Evolutionary conservation across 2,888 invertebrate genomes (phyloP), one percentile per base, ranked within the genome.

Genomic region (Polydrusus tereticollis): DNA sequence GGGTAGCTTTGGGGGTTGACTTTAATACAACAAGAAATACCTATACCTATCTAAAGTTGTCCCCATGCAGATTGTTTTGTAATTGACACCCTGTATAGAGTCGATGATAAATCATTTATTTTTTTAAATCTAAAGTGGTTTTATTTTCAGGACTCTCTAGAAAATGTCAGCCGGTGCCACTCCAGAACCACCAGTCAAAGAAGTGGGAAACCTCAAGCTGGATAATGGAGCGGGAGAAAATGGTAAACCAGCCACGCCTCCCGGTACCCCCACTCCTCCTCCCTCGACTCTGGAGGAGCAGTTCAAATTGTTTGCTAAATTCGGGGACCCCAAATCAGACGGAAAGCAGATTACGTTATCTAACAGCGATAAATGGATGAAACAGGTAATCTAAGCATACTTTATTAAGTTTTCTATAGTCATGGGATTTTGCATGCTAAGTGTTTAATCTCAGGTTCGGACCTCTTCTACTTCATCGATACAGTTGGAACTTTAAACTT

Each of bases 341-440:
- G 96, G 96, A 0, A 94, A 93, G 84, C 88, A 89, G 64, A 94
- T 96, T 75, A 95, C 95, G 0, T 88, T 96, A 8, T 94, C 95
- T 7, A 96, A 96, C 85, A 95, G 95, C 82, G 96, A 96, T 85
- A 96, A 96, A 85, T 96, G 96, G 96, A 95, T 96, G 94, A 96
- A 96, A 81, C 96, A 96, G 83, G 96, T 96, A 0, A 77, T n/a
- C 1, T 41, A 1, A 33, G n/a, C n/a, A 38, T 38, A 38, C n/a
- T 14, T 7, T 20, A n/a, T 10, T 14, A 4, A 23, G 7, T 23
- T 23, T 10, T 52, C 12, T n/a, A 26, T 12, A 38, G 10, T 33
- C 7, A 4, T 33, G 10, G 8, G 6, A 33, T 10, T 33, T 29
- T 29, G 29, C 36, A 12, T 5, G 36, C 2, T 36, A 10, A 36